phyloP scores from a whole-genome alignment of 2,113 vertebrate genomes.

The Otocyon megalotis region DNA sequence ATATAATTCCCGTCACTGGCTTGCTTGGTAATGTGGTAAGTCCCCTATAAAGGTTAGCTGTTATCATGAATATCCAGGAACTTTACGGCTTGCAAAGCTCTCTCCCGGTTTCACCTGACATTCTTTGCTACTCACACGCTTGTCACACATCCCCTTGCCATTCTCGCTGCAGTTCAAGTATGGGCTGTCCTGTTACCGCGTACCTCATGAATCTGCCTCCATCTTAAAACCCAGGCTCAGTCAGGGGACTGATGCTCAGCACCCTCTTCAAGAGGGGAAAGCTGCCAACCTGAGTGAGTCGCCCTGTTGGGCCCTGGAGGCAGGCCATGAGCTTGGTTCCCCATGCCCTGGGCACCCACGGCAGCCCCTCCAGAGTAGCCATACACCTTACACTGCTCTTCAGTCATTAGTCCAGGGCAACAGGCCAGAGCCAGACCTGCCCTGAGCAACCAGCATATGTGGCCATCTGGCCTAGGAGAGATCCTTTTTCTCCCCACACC shows the following conservation, averaged over 20 bases:
- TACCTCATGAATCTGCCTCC: too few relatives aligned
- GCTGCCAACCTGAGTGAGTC: too few relatives aligned
- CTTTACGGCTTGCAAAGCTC: background rate
- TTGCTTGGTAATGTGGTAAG: background rate
- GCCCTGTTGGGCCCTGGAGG: background rate
- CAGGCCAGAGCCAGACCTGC: background rate
- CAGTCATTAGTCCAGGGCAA: too few relatives aligned
- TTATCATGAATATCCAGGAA: background rate
- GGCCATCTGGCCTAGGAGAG: background rate
- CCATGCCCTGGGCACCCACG: rapidly evolving
- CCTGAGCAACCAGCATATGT: background rate
- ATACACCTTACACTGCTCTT: rapidly evolving
- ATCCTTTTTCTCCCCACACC: background rate
- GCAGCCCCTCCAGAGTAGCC: background rate
- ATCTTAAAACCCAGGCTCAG: background rate
- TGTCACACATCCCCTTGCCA: background rate
- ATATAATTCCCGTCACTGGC: rapidly evolving
- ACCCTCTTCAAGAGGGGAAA: background rate
- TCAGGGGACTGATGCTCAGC: background rate
- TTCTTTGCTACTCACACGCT: background rate
- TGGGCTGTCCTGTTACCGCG: background rate
- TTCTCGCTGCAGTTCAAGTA: background rate
- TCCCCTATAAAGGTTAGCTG: background rate
- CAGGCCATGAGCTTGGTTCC: background rate
- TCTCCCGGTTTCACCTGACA: background rate